These are phyloP conservation scores for Drosophila histrio DNA, from an alignment of 2,888 invertebrate genomes.

Conservation along the genomic window DNA sequence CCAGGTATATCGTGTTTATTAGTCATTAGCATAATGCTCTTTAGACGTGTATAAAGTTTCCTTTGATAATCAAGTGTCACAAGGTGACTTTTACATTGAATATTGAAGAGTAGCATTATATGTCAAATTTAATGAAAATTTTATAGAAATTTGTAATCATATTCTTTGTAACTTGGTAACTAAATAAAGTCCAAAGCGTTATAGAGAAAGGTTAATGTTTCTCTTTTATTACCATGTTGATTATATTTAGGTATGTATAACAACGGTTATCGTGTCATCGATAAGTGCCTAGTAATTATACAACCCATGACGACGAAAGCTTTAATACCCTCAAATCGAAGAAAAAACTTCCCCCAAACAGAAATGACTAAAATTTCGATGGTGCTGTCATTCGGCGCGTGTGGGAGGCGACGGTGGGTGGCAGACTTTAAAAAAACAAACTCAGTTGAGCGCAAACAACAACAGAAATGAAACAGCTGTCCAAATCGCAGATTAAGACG, in stretches of 20 bases:
- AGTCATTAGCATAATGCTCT: constrained; percentile 49
- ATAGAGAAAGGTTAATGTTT: neutral
- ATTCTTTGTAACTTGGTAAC: neutral
- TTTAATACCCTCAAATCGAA: constrained; percentile 12
- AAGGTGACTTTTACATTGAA: constrained; percentile 12
- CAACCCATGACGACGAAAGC: constrained; percentile 54
- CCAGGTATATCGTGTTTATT: constrained; percentile 37
- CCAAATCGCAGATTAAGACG: constrained; percentile 38
- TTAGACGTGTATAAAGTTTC: constrained; percentile 31
- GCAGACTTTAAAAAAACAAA: constrained; percentile 25
- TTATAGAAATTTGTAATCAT: neutral
- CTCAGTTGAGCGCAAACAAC: constrained; percentile 16
- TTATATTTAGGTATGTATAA: neutral
- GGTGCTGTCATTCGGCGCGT: constrained; percentile 30
- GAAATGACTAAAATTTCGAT: constrained; percentile 34
- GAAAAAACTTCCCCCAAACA: constrained; percentile 23
- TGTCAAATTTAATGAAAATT: neutral
- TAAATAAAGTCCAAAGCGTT: neutral
- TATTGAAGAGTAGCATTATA: constrained; percentile 3
- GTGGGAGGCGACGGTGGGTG: constrained; percentile 16
- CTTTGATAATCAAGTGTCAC: constrained; percentile 47
- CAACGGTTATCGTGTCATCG: constrained; percentile 41
- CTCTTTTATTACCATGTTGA: neutral
- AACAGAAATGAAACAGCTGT: constrained; percentile 62
- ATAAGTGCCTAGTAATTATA: constrained; percentile 48